Conservation (phyloP, 2,113 vertebrate species). For the Microtus oregoni region DNA sequence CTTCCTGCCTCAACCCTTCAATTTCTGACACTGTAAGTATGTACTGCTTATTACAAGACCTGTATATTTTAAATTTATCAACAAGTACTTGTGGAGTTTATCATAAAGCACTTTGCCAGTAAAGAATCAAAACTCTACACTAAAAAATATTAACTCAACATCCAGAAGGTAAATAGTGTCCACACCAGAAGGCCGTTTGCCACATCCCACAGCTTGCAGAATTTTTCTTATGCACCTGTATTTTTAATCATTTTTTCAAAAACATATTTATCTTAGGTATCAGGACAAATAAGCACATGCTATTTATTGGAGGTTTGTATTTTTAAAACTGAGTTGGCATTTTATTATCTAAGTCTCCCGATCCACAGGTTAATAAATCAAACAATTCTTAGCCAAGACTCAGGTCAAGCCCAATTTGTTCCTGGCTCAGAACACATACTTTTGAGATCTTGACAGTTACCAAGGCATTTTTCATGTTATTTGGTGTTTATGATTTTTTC, state of each 20-base stretch:
- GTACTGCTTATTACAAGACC: neutral
- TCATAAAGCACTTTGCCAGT: neutral
- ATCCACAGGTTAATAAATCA: neutral
- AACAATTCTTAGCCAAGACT: constrained; percentile 44
- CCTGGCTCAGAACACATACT: neutral
- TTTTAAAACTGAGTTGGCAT: constrained; percentile 48
- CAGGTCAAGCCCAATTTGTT: constrained; percentile 43
- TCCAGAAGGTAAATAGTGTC: neutral
- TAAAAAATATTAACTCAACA: constrained; percentile 23
- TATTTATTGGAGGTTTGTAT: neutral
- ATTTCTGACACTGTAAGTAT: neutral
- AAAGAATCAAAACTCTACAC: neutral
- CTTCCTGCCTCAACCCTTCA: neutral
- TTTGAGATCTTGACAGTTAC: neutral
- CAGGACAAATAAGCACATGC: constrained; percentile 48
- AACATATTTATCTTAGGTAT: neutral
- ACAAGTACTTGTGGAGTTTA: constrained; percentile 41
- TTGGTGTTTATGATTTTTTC: neutral
- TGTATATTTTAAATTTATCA: constrained; percentile 36
- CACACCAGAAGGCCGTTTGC: constrained; percentile 16
- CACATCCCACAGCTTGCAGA: constrained; percentile 28
- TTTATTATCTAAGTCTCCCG: constrained; percentile 43
- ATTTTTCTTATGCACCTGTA: constrained; percentile 19
- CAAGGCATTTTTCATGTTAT: neutral
- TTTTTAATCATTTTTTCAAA: constrained; percentile 8